Base-by-base conservation (phyloP, 2,888 invertebrate species). In the Strigamia maritima region DNA sequence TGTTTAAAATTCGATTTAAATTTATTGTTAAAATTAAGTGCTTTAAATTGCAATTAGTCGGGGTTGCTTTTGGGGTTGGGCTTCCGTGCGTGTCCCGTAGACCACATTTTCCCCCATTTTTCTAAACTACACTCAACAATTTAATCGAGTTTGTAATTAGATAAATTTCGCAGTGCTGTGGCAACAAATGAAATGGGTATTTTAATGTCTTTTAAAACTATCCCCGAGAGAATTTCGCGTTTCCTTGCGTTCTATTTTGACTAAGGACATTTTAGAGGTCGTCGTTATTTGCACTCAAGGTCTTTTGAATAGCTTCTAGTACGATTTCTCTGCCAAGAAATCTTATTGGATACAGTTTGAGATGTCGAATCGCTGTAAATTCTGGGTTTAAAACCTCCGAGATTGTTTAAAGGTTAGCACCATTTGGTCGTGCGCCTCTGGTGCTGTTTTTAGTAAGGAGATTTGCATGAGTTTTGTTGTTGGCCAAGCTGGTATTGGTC, bases 341-440 rank as follows among this genome's bases (percentile, higher is more conserved):
- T 54, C 54, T 1, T 26, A 28, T 70, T 70, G 70, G 60, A 65
- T 22, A n/a, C 70, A 2, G 70, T 1, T 28, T 22, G 12, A 22
- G n/a, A n/a, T n/a, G n/a, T 65, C 24, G 60, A n/a, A n/a, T 65
- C 49, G 35, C 10, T 35, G 54, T 54, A 54, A 54, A 54, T 54
- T 54, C 54, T 2, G 1, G 19, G 54, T 22, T 54, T 54, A 54
- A 54, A 54, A 0, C 54, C 28, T 70, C 24, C 6, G 60, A 24
- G 24, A 60, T 24, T 60, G 60, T 60, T 60, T 60, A 60, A n/a
- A 28, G 70, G 70, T 70, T 70, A 70, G 70, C 70, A 26, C 70
- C 70, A 19, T 54, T 54, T 54, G 19, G 35, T 19, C 19, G 19
- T 19, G 54, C n/a, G 19, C 54, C n/a, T 28, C 14, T 26, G 14